Evolutionary conservation across 2,113 vertebrate species (phyloP).

Genomic region (Tachuris rubrigastra): DNA sequence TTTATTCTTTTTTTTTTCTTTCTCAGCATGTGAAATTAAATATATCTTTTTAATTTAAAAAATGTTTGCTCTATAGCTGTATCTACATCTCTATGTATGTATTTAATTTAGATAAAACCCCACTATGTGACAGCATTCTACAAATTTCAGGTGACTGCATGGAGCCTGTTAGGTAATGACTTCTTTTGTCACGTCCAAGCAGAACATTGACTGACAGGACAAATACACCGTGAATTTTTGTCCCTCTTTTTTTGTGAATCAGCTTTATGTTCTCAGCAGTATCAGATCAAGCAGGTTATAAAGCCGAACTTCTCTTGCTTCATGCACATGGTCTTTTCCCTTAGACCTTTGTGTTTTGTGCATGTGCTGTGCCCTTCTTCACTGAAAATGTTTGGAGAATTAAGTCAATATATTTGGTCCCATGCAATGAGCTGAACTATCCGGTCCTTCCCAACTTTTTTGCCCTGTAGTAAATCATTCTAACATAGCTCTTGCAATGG

Average conservation of each 20-base stretch:
- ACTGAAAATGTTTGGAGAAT: not conserved
- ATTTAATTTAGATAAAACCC: not conserved
- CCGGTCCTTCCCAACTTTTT: not conserved
- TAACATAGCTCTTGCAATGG: not conserved
- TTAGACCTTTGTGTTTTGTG: not conserved
- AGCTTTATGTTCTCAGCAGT: not conserved
- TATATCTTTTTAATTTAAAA: not conserved
- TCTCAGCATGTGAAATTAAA: not conserved
- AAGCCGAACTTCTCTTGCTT: not conserved
- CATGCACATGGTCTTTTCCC: not conserved
- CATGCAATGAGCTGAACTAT: not conserved
- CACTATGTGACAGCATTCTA: not conserved
- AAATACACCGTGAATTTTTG: not conserved
- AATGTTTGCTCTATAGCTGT: not conserved
- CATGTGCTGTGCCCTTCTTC: not conserved
- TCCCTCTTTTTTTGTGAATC: rapidly evolving
- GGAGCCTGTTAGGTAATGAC: not conserved
- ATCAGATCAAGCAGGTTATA: not conserved
- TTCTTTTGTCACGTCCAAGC: constrained; percentile 10
- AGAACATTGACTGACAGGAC: constrained; percentile 9
- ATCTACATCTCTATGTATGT: not conserved
- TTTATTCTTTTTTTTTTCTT: not conserved
- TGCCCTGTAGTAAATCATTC: not conserved
- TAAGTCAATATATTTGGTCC: not conserved
- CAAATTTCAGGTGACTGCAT: not conserved